Evolutionary conservation across 2,797 vertebrate species (phyloP), one percentile per base, ranked within the genome.

Genomic region (Clarias platycephalus): DNA sequence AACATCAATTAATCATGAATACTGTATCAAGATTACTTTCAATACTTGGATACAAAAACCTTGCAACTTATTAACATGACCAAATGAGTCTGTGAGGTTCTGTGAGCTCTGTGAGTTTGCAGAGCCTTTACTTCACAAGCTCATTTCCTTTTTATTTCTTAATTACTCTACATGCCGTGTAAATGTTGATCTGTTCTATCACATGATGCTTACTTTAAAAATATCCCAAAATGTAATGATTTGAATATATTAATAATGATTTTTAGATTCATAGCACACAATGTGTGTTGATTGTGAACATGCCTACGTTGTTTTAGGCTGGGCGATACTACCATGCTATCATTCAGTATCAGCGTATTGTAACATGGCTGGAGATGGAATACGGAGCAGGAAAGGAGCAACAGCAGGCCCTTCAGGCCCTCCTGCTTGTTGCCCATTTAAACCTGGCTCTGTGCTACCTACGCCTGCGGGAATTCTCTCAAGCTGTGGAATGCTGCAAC

Each of bases 401-500:
- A 83, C 95, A 95, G 0, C 95, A 96, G 91, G 94, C 87, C 55
- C 96, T 97, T 0, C 93, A 96, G 24, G 94, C 95, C 0, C 94
- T 96, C 44, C 89, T 97, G 40, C 89, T 97, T 72, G 96, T 96
- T 22, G 94, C 96, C 71, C 96, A 97, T 90, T 96, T 98, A 86
- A 99, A 99, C 90, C 91, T 99, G 88, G 97, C 97, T 2, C 93
- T 99, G 93, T 99, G 97, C 93, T 97, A 95, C 92, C 93, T 99
- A 90, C 95, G 96, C 80, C 89, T 97, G 20, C 91, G 95, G 3
- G 97, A 99, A 5, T 97, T 95, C 16, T 77, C 94, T 84, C 96
- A 96, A 88, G 96, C 91, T 0, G 95, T 98, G 0, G 97, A 98
- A 40, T 97, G 95, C 93, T 99, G 97, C 40, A 97, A 98, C 89